phyloP scores from a whole-genome alignment of 2,888 invertebrate genomes.

The Antheraea assamensis region DNA sequence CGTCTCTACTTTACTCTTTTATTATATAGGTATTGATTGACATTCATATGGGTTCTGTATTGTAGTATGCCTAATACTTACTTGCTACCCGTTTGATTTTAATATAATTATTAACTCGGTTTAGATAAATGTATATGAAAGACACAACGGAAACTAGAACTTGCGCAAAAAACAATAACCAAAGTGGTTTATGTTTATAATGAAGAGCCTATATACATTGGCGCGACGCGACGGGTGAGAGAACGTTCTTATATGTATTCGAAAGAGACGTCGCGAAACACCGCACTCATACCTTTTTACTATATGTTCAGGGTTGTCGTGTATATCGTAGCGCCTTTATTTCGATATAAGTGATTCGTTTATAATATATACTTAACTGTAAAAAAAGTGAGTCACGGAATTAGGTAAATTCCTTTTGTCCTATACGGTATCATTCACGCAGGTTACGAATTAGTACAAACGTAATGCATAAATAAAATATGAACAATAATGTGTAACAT shows the following conservation, averaged over 20 bases:
- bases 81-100: background rate
- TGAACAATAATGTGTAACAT: too few species aligned
- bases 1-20: too few species aligned
- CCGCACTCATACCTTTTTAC: slow-evolving; percentile 63
- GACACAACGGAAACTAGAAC: slow-evolving; percentile 12
- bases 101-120: background rate
- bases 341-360: background rate
- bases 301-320: slow-evolving; percentile 70
- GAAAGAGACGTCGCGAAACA: slow-evolving; percentile 67
- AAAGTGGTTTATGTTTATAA: slow-evolving; percentile 67
- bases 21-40: too few species aligned
- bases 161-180: slow-evolving; percentile 25
- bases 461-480: background rate
- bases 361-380: background rate
- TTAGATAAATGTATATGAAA: background rate
- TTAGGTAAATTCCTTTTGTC: background rate
- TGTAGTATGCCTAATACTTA: background rate
- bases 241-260: slow-evolving; percentile 69
- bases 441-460: background rate
- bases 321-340: background rate
- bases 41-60: background rate
- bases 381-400: background rate
- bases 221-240: slow-evolving; percentile 42
- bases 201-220: slow-evolving; percentile 32
- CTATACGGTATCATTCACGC: background rate